Evolutionary conservation across 2,888 invertebrate species (phyloP).

Genomic region (Epinotia demarniana): DNA sequence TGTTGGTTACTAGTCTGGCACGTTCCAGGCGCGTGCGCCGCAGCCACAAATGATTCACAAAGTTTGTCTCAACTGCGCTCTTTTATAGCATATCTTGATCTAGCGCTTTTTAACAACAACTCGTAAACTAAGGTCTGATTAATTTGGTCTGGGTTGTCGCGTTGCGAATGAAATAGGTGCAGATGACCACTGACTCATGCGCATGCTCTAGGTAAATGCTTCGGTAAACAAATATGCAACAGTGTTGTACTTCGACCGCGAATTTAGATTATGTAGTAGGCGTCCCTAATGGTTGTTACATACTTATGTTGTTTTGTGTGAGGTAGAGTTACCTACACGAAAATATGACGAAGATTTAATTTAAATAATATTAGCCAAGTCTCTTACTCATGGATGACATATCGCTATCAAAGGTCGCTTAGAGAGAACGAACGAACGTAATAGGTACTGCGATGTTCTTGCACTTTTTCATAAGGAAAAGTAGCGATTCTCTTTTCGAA

Average conservation of each 20-base stretch:
- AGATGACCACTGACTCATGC: slow-evolving; percentile 7
- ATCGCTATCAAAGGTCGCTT: too few species aligned
- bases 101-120: not conserved
- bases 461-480: too few species aligned
- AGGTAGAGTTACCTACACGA: too few species aligned
- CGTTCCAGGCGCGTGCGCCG: slow-evolving; percentile 16
- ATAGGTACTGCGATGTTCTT: too few species aligned
- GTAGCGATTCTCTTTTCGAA: too few species aligned
- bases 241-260: slow-evolving; percentile 10
- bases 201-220: slow-evolving; percentile 13
- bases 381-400: too few species aligned
- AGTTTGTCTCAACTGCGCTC: not conserved
- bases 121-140: not conserved
- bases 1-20: not conserved
- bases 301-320: too few species aligned
- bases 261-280: not conserved
- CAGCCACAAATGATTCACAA: not conserved
- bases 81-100: not conserved
- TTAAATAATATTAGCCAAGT: too few species aligned
- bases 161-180: not conserved
- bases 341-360: too few species aligned
- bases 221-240: slow-evolving; percentile 13
- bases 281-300: not conserved
- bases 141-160: not conserved
- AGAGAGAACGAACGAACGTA: too few species aligned